These are phyloP conservation scores for Pseudococcus jackbeardsleyi DNA, from an alignment of 2,888 invertebrate genomes.

Conservation along the genomic window DNA sequence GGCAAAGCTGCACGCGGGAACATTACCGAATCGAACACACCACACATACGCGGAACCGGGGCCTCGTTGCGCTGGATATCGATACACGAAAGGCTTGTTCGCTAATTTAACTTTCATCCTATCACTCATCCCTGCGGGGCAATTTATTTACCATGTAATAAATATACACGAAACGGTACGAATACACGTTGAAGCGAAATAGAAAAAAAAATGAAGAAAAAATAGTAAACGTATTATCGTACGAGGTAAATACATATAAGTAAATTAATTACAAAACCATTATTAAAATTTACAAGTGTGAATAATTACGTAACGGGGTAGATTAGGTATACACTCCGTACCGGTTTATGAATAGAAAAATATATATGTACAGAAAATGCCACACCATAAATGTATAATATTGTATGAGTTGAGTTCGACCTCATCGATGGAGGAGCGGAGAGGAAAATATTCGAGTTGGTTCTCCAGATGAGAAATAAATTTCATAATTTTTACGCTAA, in stretches of 20 bases:
- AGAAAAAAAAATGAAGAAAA: too few species aligned
- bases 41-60: neutral
- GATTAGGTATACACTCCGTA: neutral
- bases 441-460: neutral
- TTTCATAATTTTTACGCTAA: slow-evolving; percentile 28
- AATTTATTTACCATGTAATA: slow-evolving; percentile 7
- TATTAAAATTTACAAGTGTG: slow-evolving; percentile 43
- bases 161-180: slow-evolving; percentile 21
- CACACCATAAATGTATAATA: too few species aligned
- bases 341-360: neutral
- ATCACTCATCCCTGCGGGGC: neutral
- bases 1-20: slow-evolving; percentile 1
- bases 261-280: slow-evolving; percentile 49
- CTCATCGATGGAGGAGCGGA: neutral
- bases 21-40: slow-evolving; percentile 9
- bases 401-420: neutral
- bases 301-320: slow-evolving; percentile 42
- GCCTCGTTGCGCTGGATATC: neutral
- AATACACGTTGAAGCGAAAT: neutral
- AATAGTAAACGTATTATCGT: neutral
- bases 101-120: slow-evolving; percentile 32
- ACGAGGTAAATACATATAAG: neutral
- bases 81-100: slow-evolving; percentile 4
- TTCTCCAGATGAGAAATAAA: neutral
- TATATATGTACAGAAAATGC: neutral